Evolutionary conservation across 2,888 invertebrate genomes (phyloP), one percentile per base, ranked within the genome.

Genomic region (Seladonia tumulorum): DNA sequence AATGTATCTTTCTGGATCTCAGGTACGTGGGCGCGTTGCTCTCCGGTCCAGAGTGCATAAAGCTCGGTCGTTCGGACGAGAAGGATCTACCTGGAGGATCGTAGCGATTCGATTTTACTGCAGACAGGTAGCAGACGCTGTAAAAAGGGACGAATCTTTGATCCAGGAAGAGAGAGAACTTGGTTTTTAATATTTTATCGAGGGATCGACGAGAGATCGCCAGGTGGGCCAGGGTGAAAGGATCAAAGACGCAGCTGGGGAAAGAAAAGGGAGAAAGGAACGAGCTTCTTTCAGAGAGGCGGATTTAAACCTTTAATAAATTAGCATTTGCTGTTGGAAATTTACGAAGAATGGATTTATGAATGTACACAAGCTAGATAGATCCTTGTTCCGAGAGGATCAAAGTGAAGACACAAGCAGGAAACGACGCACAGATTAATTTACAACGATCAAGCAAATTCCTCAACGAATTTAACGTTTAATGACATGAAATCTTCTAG

Each of bases 1-100:
- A 80, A 80, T 14, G 45, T 63, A 70, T 71, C 71, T 71, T 35
- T 18, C 18, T n/a, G 71, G 39, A 8, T 16, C n/a, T 8, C n/a
- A 70, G n/a, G 16, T 39, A 47, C 29, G 18, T 53, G 78, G 53
- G 42, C 10, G 68, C n/a, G n/a, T 10, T 25, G 8, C 22, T 66
- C 49, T n/a, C n/a, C 14, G 12, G 35, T 35, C 70, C 53, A 53
- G 22, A 22, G 53, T 42, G 45, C 39, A 35, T 60, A 45, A 71
- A 79, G 7, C 60, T n/a, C 60, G 60, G 25, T 60, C 60, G 60
- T 25, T 60, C 22, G 4, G 60, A 14, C 12, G 60, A 25, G 25
- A 60, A 25, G 60, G 60, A 16, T 16, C 25, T 25, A 25, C 14
- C 60, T n/a, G 10, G 53, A 16, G 25, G 25, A 25, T 16, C 25